These are phyloP conservation scores for Scaptomyza pallida DNA, from an alignment of 1,140 invertebrate species.

Conservation along the genomic window DNA sequence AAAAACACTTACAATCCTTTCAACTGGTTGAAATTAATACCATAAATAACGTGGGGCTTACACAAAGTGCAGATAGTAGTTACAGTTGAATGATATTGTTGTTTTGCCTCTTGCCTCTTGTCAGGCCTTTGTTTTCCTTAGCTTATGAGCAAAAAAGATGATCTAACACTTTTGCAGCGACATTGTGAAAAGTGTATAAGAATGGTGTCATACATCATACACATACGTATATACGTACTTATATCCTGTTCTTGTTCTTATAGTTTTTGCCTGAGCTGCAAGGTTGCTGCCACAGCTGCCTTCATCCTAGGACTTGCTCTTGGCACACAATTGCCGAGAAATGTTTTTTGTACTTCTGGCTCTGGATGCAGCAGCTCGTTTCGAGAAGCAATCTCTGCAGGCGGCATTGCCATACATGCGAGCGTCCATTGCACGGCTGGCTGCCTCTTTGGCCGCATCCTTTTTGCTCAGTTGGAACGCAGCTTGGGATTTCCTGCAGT, in stretches of 20 bases:
- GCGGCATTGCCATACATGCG: constrained; percentile 30
- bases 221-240: not conserved
- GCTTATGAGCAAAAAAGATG: not conserved
- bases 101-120: not conserved
- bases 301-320: constrained; percentile 45
- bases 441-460: constrained; percentile 40
- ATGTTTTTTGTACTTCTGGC: constrained; percentile 30
- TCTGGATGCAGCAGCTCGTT: constrained; percentile 28
- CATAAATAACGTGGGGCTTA: not conserved
- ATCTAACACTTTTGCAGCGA: not conserved
- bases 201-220: constrained; percentile 12
- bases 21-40: not conserved
- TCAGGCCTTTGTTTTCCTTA: not conserved
- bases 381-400: constrained; percentile 57
- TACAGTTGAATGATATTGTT: not conserved
- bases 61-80: not conserved
- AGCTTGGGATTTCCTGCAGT: constrained; percentile 41
- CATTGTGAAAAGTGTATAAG: constrained; percentile 8
- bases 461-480: constrained; percentile 6
- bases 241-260: constrained; percentile 14
- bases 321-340: constrained; percentile 50
- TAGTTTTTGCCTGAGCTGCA: constrained; percentile 20
- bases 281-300: constrained; percentile 19
- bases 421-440: constrained; percentile 56
- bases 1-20: not conserved